These are phyloP conservation scores for Tortrix viridana DNA, from an alignment of 2,888 invertebrate genomes.

Conservation along the genomic window DNA sequence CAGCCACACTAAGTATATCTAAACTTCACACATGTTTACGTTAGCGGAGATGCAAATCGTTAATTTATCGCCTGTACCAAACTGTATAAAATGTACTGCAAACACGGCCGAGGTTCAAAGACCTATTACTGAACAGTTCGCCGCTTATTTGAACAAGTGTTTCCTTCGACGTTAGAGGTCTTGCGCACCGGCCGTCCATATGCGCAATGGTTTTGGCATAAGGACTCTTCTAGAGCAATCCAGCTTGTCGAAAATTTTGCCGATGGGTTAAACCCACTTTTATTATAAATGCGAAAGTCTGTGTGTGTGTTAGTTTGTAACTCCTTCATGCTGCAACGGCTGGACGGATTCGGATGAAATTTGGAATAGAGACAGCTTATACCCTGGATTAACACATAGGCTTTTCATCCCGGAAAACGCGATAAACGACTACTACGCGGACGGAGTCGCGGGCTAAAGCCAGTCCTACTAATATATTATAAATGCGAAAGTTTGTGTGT, in stretches of 20 bases:
- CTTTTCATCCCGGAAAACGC: too few relatives aligned
- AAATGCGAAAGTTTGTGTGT: too few relatives aligned
- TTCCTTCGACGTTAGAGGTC: slow-evolving; percentile 59
- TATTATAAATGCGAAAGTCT: too few relatives aligned
- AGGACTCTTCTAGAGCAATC: not conserved
- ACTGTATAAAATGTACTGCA: slow-evolving; percentile 79
- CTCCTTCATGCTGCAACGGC: too few relatives aligned
- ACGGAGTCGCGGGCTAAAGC: too few relatives aligned
- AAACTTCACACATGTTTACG: slow-evolving; percentile 70
- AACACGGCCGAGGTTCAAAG: slow-evolving; percentile 76
- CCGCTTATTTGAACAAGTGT: slow-evolving; percentile 77
- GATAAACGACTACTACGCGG: too few relatives aligned
- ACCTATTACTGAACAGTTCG: slow-evolving; percentile 69
- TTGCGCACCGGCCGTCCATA: slow-evolving; percentile 39
- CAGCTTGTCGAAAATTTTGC: not conserved
- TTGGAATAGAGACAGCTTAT: too few relatives aligned
- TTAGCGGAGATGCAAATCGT: slow-evolving; percentile 77
- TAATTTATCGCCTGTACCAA: slow-evolving; percentile 78
- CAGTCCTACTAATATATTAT: too few relatives aligned
- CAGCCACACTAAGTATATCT: slow-evolving; percentile 14
- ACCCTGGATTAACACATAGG: too few relatives aligned
- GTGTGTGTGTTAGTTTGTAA: too few relatives aligned
- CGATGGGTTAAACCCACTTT: too few relatives aligned
- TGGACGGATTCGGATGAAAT: too few relatives aligned
- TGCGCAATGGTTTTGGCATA: slow-evolving; percentile 1